These are phyloP conservation scores for Hirundo rustica DNA, from an alignment of 2,797 vertebrate species.

Conservation along the genomic window DNA sequence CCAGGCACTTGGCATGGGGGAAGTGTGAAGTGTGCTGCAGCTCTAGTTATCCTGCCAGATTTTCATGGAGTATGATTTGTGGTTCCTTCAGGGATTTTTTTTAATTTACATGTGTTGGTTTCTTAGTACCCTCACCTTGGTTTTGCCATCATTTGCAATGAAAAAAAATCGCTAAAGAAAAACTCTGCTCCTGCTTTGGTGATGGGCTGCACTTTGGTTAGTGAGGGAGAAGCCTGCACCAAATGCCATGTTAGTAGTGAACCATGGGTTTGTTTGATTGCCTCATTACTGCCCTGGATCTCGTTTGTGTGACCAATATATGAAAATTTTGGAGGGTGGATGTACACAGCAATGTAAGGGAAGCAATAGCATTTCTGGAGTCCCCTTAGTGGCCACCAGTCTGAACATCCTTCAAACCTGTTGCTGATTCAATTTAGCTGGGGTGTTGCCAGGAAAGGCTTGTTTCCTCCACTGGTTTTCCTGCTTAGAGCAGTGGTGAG, in stretches of 20 bases:
- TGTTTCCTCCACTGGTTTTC: background rate
- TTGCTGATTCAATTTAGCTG: background rate
- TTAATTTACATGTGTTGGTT: background rate
- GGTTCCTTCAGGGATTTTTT: background rate
- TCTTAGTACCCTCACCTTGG: background rate
- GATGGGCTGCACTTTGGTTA: background rate
- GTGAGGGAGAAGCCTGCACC: background rate
- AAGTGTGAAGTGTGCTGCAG: rapidly evolving
- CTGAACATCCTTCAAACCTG: background rate
- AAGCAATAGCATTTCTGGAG: background rate
- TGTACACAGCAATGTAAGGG: background rate
- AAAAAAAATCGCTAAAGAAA: background rate
- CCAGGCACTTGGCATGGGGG: background rate
- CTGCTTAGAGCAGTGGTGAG: background rate
- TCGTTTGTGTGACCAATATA: background rate
- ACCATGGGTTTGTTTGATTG: background rate
- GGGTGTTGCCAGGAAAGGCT: background rate
- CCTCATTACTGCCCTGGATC: background rate
- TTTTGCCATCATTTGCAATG: background rate
- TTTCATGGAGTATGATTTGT: background rate
- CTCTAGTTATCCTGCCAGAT: background rate
- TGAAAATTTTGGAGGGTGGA: background rate
- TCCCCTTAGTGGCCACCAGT: background rate
- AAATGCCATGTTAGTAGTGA: background rate
- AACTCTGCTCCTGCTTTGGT: background rate